Conservation (phyloP, 2,888 invertebrate species). For the Tetranychus truncatus region DNA sequence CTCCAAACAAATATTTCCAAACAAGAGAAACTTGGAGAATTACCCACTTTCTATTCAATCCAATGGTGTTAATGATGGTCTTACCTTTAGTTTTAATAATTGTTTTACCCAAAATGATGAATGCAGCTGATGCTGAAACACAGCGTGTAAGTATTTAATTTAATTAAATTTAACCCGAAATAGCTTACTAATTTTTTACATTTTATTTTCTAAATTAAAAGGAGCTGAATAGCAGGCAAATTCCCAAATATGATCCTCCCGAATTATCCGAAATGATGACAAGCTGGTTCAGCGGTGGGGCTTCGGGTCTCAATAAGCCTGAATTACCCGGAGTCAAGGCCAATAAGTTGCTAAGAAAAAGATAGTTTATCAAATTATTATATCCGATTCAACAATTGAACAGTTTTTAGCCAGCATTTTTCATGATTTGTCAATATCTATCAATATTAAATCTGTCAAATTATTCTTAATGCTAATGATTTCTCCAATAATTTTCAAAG, state of each 20-base stretch:
- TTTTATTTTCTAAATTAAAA: constrained; percentile 26
- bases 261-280: constrained; percentile 91
- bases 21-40: constrained; percentile 85
- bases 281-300: constrained; percentile 26
- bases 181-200: neutral
- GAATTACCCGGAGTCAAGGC: neutral
- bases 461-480: too few relatives aligned
- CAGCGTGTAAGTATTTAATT: constrained; percentile 45
- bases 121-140: constrained; percentile 70
- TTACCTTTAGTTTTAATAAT: constrained; percentile 72
- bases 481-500: too few relatives aligned
- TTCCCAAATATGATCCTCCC: constrained; percentile 64
- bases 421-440: too few relatives aligned
- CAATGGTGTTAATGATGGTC: constrained; percentile 96
- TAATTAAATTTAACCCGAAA: neutral
- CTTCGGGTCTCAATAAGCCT: neutral
- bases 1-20: constrained; percentile 71
- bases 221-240: constrained; percentile 62
- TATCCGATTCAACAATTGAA: neutral
- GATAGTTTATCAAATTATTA: neutral
- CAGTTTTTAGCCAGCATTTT: too few relatives aligned
- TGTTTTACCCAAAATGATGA: constrained; percentile 87
- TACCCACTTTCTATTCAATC: constrained; percentile 86
- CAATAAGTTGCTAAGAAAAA: neutral
- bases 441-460: too few relatives aligned